Conservation (phyloP, 1,140 invertebrate species). For the Antheraea mylitta region DNA sequence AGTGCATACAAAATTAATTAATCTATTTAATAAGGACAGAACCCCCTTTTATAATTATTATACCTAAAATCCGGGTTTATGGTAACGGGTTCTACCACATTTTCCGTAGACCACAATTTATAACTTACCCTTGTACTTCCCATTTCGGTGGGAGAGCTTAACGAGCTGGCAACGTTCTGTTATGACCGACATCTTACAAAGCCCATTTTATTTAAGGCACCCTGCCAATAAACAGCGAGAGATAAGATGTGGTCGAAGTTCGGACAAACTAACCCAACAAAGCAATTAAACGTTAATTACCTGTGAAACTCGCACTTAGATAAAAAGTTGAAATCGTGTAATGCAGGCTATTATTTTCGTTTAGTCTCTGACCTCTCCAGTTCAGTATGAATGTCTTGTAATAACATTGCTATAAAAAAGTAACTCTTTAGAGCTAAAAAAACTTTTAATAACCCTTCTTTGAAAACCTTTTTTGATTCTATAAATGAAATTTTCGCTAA, state of each 20-base stretch:
- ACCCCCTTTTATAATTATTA: not conserved
- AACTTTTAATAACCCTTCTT: no score
- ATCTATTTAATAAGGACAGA: no score
- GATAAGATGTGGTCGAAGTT: slow-evolving; percentile 16
- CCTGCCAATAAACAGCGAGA: slow-evolving; percentile 35
- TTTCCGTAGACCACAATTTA: slow-evolving; percentile 1
- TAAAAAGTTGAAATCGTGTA: slow-evolving; percentile 7
- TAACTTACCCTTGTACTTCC: slow-evolving; percentile 28
- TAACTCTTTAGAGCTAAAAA: no score
- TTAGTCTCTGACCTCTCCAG: not conserved
- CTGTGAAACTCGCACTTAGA: slow-evolving; percentile 9
- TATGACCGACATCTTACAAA: slow-evolving; percentile 34
- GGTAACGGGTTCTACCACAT: not conserved
- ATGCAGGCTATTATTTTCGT: not conserved
- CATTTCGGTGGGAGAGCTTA: slow-evolving; percentile 31
- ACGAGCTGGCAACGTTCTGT: slow-evolving; percentile 35
- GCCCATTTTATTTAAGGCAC: slow-evolving; percentile 48
- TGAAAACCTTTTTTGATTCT: no score
- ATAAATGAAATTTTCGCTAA: no score
- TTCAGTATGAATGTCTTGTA: not conserved
- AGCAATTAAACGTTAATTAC: slow-evolving; percentile 28
- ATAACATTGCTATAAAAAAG: no score
- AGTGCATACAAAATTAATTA: no score
- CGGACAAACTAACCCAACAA: slow-evolving; percentile 26
- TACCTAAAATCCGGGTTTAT: not conserved